Evolutionary conservation across 2,113 vertebrate genomes (phyloP).

Genomic region (Nothoprocta perdicaria): DNA sequence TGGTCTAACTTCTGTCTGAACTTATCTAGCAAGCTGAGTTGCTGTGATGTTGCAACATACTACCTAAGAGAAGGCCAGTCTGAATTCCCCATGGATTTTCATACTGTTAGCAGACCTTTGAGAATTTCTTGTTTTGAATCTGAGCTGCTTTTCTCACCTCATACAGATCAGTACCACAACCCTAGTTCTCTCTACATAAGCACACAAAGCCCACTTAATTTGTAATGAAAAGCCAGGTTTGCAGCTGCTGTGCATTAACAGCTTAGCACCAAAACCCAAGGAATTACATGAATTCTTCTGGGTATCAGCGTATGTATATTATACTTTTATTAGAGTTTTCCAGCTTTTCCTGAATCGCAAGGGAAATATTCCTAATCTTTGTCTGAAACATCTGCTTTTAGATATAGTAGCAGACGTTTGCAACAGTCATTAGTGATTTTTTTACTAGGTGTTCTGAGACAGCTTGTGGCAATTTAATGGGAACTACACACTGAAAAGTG

Average conservation of each 20-base stretch:
- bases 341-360: background rate
- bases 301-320: background rate
- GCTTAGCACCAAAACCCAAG: accelerated
- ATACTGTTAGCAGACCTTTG: background rate
- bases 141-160: background rate
- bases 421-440: background rate
- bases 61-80: accelerated
- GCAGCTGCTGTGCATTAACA: background rate
- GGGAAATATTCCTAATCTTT: background rate
- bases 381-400: background rate
- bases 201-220: background rate
- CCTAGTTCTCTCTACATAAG: background rate
- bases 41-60: background rate
- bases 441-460: background rate
- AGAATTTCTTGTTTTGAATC: background rate
- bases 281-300: background rate
- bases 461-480: too few relatives aligned
- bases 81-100: background rate
- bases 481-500: background rate
- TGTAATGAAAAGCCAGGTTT: background rate
- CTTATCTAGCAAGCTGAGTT: background rate
- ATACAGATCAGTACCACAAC: background rate
- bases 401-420: background rate
- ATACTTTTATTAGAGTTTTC: background rate
- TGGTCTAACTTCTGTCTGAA: constrained; percentile 49